Conservation (phyloP, 2,888 invertebrate genomes). For the Teleiodes luculella region DNA sequence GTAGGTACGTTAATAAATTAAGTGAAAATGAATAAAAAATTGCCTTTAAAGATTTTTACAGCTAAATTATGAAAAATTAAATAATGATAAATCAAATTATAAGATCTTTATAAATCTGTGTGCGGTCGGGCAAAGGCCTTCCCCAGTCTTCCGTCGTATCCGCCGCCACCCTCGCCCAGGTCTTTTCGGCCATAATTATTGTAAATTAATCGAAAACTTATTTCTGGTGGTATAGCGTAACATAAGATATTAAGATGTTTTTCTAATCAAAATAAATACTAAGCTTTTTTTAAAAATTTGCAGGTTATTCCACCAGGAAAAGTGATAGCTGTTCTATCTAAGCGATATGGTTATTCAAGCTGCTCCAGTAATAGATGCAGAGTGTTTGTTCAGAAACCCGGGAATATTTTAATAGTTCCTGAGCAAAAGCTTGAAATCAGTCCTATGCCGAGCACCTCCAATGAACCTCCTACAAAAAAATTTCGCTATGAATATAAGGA, state of each 20-base stretch:
- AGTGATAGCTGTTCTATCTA: not conserved
- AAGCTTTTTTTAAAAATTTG: not conserved
- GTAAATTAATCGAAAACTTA: not conserved
- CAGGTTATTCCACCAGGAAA: not conserved
- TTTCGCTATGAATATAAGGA: not conserved
- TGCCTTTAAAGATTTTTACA: not conserved
- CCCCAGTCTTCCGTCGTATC: not conserved
- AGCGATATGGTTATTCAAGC: conserved; percentile 1
- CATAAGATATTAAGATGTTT: not conserved
- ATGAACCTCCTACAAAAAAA: not conserved
- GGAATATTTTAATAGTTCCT: not conserved
- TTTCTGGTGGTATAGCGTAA: not conserved
- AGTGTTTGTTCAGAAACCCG: not conserved
- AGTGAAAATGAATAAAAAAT: not conserved
- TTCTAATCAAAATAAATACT: not conserved
- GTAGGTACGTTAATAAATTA: not conserved
- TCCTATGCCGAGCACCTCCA: not conserved
- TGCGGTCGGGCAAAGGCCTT: not conserved
- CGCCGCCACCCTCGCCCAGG: not conserved
- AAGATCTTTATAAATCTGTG: not conserved
- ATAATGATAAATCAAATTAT: not conserved
- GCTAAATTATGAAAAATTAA: not conserved
- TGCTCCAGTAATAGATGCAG: not conserved
- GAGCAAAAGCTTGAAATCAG: not conserved
- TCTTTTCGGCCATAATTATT: not conserved